These are phyloP conservation scores for Copsychus sechellarum DNA, from an alignment of 2,113 vertebrate species.

Conservation along the genomic window DNA sequence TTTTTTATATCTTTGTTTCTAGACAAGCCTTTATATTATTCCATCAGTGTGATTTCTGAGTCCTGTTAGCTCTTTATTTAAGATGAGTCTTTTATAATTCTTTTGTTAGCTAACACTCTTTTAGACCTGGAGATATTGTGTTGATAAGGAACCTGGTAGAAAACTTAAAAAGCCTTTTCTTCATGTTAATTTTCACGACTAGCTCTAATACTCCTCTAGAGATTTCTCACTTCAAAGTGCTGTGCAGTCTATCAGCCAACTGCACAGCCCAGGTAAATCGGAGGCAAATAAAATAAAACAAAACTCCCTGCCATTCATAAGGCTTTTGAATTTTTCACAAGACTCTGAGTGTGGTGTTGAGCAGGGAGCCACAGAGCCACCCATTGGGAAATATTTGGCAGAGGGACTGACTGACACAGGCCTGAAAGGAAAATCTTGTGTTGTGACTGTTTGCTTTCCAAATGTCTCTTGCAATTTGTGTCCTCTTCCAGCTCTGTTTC, in stretches of 20 bases:
- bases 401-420: background rate
- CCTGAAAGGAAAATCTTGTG: background rate
- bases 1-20: background rate
- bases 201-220: background rate
- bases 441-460: background rate
- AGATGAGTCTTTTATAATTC: background rate
- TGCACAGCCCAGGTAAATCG: background rate
- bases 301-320: background rate
- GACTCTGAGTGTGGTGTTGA: background rate
- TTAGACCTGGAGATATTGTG: background rate
- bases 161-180: background rate
- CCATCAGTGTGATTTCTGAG: background rate
- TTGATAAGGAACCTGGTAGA: background rate
- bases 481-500: background rate
- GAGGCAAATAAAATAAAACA: background rate
- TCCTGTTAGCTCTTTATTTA: background rate
- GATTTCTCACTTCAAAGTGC: background rate
- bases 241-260: background rate
- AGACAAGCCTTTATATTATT: background rate
- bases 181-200: background rate
- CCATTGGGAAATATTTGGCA: background rate
- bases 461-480: background rate
- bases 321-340: background rate
- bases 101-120: background rate
- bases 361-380: background rate